Conservation (phyloP, 2,888 invertebrate genomes). For the Pseudococcus jackbeardsleyi region DNA sequence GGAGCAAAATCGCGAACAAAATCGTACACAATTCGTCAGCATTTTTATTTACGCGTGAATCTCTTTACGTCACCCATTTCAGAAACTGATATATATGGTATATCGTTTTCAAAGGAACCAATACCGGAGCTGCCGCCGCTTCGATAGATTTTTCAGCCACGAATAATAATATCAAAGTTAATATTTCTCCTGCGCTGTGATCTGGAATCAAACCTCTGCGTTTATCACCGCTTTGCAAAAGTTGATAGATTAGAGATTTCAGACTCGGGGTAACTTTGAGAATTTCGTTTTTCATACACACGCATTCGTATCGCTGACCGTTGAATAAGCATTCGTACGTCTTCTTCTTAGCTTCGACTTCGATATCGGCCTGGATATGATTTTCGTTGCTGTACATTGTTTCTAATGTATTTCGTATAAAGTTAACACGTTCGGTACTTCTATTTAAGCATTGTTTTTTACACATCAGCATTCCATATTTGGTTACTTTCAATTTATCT, state of each 20-base stretch:
- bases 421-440: neutral
- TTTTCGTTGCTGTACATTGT: neutral
- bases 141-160: neutral
- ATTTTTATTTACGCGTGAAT: neutral
- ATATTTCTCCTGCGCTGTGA: neutral
- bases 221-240: neutral
- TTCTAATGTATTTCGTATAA: neutral
- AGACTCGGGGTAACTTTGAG: neutral
- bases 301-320: neutral
- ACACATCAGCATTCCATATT: neutral
- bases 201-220: neutral
- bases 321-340: neutral
- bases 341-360: neutral
- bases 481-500: neutral
- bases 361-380: neutral
- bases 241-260: neutral
- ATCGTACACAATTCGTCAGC: neutral
- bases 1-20: neutral
- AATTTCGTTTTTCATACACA: conserved; percentile 1
- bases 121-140: neutral
- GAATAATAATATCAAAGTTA: neutral
- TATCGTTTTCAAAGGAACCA: neutral
- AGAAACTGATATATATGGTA: neutral
- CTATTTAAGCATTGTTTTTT: neutral
- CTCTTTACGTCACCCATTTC: neutral